phyloP scores from a whole-genome alignment of 1,140 invertebrate genomes.

The Pseudomyrmex sp. region DNA sequence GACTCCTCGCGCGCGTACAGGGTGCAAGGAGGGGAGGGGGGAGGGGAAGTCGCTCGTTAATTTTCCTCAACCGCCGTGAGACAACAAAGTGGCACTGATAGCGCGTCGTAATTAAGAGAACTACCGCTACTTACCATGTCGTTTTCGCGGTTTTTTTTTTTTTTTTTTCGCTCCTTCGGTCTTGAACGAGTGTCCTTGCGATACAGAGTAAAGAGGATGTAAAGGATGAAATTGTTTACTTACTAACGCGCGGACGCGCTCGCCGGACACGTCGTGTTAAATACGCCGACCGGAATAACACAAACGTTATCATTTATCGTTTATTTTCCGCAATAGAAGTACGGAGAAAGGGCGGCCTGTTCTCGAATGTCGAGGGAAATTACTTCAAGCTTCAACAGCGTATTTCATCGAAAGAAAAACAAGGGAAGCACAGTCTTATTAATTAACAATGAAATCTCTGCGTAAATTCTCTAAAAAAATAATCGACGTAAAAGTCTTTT shows the following conservation, averaged over 20 bases:
- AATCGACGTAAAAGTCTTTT: background rate
- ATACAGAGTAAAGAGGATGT: background rate
- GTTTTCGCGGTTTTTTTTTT: slow-evolving; percentile 37
- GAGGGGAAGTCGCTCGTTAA: slow-evolving; percentile 59
- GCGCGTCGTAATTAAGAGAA: slow-evolving; percentile 67
- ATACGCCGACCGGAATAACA: slow-evolving; percentile 2
- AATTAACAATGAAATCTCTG: background rate
- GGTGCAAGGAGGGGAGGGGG: too few relatives aligned
- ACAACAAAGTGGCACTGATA: slow-evolving; percentile 64
- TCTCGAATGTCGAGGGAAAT: background rate
- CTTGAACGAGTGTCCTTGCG: background rate
- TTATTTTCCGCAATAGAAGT: background rate
- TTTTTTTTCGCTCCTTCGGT: slow-evolving; percentile 16
- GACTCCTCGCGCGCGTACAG: slow-evolving; percentile 40
- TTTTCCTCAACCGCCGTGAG: slow-evolving; percentile 64
- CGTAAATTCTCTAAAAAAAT: background rate
- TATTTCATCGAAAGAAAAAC: background rate
- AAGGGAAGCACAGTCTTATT: background rate
- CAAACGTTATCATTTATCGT: slow-evolving; percentile 38
- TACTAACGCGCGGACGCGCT: slow-evolving; percentile 31
- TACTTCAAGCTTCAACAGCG: too few relatives aligned
- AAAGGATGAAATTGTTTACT: slow-evolving; percentile 28
- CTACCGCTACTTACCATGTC: slow-evolving; percentile 58
- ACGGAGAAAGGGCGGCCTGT: background rate
- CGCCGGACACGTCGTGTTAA: slow-evolving; percentile 10